Evolutionary conservation across 2,113 vertebrate species (phyloP).

Genomic region (Conger conger): DNA sequence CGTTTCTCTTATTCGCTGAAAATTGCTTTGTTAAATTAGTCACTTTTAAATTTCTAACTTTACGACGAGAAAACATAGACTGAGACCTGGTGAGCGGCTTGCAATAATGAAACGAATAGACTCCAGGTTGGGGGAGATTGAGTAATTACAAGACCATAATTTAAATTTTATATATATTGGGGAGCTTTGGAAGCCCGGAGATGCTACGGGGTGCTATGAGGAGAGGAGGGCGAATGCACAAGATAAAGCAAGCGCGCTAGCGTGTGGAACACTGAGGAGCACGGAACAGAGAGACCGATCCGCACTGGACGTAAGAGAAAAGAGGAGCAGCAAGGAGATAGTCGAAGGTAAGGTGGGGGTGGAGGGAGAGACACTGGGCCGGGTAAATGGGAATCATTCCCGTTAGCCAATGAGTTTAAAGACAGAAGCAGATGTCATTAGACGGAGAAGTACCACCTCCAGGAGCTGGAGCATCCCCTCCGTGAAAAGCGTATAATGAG

Average conservation of each 20-base stretch:
- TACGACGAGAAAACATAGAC: background rate
- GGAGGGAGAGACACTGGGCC: slow-evolving; percentile 62
- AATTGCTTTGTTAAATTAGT: slow-evolving; percentile 12
- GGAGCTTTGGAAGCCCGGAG: background rate
- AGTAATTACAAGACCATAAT: background rate
- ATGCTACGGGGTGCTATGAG: background rate
- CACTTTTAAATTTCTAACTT: background rate
- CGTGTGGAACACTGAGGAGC: background rate
- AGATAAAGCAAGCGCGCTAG: background rate
- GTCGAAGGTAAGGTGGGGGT: slow-evolving; percentile 32
- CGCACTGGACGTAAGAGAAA: background rate
- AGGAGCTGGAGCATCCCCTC: slow-evolving; percentile 56
- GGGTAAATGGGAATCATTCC: slow-evolving; percentile 71
- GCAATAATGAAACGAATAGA: background rate
- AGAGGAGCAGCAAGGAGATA: slow-evolving; percentile 15
- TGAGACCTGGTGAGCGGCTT: background rate
- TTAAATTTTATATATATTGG: background rate
- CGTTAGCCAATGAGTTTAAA: slow-evolving; percentile 73
- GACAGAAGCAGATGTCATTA: slow-evolving; percentile 73
- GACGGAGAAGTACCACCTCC: slow-evolving; percentile 70
- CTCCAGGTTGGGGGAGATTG: background rate
- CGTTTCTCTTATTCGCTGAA: slow-evolving; percentile 17
- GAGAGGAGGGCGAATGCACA: slow-evolving; percentile 9
- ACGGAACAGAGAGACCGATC: slow-evolving; percentile 11
- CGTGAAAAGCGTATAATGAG: slow-evolving; percentile 60